Percentiles rank a stretch among this genome's conserved stretches.
phyloP scores from a whole-genome alignment of 1,140 invertebrate species.

The Lasioglossum baleicum region DNA sequence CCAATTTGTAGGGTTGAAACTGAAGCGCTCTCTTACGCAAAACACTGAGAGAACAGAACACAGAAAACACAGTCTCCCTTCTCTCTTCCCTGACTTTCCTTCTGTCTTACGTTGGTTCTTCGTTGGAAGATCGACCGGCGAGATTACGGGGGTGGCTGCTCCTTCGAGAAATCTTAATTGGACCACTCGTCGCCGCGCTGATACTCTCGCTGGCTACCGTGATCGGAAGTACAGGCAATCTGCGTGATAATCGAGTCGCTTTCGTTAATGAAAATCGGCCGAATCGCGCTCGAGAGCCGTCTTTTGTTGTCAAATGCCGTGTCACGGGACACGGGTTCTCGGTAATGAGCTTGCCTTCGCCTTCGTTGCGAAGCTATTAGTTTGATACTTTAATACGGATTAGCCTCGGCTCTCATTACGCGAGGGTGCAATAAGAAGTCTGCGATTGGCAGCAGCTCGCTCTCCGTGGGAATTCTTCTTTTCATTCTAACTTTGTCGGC shows the following conservation, averaged over 20 bases:
- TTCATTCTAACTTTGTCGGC: too few relatives aligned
- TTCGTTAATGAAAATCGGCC: slow-evolving; percentile 47
- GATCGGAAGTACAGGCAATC: slow-evolving; percentile 53
- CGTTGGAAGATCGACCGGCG: slow-evolving; percentile 29
- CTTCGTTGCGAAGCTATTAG: not conserved
- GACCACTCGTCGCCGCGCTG: slow-evolving; percentile 41
- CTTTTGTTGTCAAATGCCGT: slow-evolving; percentile 14
- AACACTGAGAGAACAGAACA: too few relatives aligned
- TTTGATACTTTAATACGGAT: not conserved
- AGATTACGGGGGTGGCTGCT: slow-evolving; percentile 44
- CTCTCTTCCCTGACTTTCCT: not conserved
- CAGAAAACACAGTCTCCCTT: too few relatives aligned
- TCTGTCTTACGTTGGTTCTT: slow-evolving; percentile 38
- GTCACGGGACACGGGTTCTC: not conserved
- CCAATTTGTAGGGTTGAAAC: too few relatives aligned
- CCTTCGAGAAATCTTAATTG: slow-evolving; percentile 60
- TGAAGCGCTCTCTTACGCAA: too few relatives aligned
- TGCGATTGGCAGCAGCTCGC: not conserved
- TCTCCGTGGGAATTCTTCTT: too few relatives aligned
- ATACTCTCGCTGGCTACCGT: slow-evolving; percentile 30
- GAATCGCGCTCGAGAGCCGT: slow-evolving; percentile 12
- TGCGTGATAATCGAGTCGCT: slow-evolving; percentile 52
- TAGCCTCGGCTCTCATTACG: not conserved
- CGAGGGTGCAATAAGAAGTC: not conserved
- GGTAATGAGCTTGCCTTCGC: slow-evolving; percentile 14